phyloP scores from a whole-genome alignment of 2,888 invertebrate genomes.

The Mesoligia furuncula region DNA sequence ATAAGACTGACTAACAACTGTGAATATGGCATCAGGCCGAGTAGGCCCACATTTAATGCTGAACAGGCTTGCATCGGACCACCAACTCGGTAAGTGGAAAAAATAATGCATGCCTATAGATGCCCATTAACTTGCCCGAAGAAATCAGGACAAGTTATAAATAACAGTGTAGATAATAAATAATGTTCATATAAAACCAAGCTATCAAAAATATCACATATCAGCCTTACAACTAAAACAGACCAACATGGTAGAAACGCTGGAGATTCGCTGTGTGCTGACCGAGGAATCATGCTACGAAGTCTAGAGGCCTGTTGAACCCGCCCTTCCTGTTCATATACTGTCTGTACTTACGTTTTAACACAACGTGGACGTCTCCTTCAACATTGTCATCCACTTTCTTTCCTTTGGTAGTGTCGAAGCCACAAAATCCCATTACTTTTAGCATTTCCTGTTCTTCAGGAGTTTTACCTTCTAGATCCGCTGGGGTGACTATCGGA shows the following conservation, averaged over 20 bases:
- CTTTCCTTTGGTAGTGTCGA: conserved; percentile 99
- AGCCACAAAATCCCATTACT: conserved; percentile 99
- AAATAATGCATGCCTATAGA: conserved; percentile 27
- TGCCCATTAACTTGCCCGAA: conserved; percentile 19
- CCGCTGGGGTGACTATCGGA: conserved; percentile 94
- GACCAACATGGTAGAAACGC: conserved; percentile 41
- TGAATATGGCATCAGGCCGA: conserved; percentile 51
- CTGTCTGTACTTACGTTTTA: conserved; percentile 99
- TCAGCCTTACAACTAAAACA: conserved; percentile 66
- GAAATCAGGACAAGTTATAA: neutral
- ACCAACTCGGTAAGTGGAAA: neutral
- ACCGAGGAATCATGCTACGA: conserved; percentile 93
- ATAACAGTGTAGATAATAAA: conserved; percentile 35
- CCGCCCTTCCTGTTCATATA: conserved; percentile 99
- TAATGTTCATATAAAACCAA: conserved; percentile 65
- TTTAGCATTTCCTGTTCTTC: conserved; percentile 98
- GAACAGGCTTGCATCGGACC: conserved; percentile 12
- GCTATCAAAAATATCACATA: conserved; percentile 74
- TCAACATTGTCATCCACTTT: conserved; percentile 98
- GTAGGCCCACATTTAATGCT: conserved; percentile 42
- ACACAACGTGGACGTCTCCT: conserved; percentile 98
- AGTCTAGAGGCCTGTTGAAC: conserved; percentile 99
- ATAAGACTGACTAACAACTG: conserved; percentile 7
- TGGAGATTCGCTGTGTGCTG: conserved; percentile 50
- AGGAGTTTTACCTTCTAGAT: conserved; percentile 96